Evolutionary conservation across 2,113 vertebrate genomes (phyloP), one percentile per base, ranked within the genome.

Genomic region (Phrynosoma blainvillii): DNA sequence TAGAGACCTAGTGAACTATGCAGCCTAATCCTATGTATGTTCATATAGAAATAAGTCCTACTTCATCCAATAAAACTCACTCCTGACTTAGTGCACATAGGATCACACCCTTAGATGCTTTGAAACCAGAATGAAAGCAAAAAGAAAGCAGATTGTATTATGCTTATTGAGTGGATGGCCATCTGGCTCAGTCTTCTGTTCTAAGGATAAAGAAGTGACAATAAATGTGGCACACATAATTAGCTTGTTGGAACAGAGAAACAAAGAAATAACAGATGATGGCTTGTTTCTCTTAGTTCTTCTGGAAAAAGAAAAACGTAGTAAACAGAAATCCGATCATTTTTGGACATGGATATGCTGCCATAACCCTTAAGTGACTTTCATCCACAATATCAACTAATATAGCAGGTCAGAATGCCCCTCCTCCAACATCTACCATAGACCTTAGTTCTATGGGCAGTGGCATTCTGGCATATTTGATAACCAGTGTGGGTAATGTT

Each of bases 131-230:
- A 70, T 77, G 65, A 75, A 25, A 87, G 36, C 32, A 62, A 75
- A 82, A 82, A 40, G 47, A n/a, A 27, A 87, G 62, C 27, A 87
- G 86, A 65, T 87, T 18, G 65, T 82, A 25, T 47, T 75, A 81
- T 74, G 56, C 59, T 82, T 75, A 79, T 75, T 23, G 12, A 27
- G 52, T 52, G 71, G 32, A 21, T 47, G 79, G 21, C 86, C 79
- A 75, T 81, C 54, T 87, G 70, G 86, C 27, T 81, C 56, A 25
- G 75, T 75, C 86, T 75, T 82, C 54, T 81, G 59, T 59, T 87
- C 36, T 65, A 82, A 75, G 59, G 79, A 82, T 47, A 75, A 42
- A 21, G 47, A 87, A 80, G 25, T 30, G 25, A 73, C n/a, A 30
- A 40, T 75, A n/a, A 16, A 65, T 21, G 62, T n/a, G 18, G 36